Conservation (phyloP, 2,797 vertebrate genomes). For the Cyprinodon diabolis region DNA sequence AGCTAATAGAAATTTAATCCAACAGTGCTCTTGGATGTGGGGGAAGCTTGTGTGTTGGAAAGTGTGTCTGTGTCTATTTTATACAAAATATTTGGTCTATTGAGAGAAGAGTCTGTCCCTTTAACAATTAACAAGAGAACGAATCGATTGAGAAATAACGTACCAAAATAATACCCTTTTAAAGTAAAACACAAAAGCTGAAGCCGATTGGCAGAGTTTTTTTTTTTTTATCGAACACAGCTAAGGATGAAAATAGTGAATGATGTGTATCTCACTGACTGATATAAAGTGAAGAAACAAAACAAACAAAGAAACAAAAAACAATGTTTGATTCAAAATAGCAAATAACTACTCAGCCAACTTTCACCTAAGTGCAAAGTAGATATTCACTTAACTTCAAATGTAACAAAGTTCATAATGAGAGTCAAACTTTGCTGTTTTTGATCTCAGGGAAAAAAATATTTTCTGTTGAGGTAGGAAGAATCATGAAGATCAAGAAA, state of each 20-base stretch:
- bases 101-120: slow-evolving; percentile 55
- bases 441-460: no score
- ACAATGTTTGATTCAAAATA: no score
- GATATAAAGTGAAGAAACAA: neutral
- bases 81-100: slow-evolving; percentile 64
- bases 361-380: neutral
- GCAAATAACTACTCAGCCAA: neutral
- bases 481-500: no score
- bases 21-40: slow-evolving; percentile 58
- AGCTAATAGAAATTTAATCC: slow-evolving; percentile 82
- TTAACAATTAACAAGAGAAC: slow-evolving; percentile 47
- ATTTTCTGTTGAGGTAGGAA: no score
- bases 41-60: slow-evolving; percentile 24
- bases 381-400: neutral
- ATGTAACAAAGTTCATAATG: neutral
- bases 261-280: neutral
- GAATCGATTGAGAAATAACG: slow-evolving; percentile 16
- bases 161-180: slow-evolving; percentile 11
- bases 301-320: no score
- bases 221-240: neutral
- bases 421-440: neutral
- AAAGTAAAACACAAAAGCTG: slow-evolving; percentile 14
- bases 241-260: neutral
- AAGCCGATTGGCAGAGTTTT: neutral
- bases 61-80: slow-evolving; percentile 31